Evolutionary conservation across 2,797 vertebrate species (phyloP), one percentile per base, ranked within the genome.

Genomic region (Molossus alvarezi): DNA sequence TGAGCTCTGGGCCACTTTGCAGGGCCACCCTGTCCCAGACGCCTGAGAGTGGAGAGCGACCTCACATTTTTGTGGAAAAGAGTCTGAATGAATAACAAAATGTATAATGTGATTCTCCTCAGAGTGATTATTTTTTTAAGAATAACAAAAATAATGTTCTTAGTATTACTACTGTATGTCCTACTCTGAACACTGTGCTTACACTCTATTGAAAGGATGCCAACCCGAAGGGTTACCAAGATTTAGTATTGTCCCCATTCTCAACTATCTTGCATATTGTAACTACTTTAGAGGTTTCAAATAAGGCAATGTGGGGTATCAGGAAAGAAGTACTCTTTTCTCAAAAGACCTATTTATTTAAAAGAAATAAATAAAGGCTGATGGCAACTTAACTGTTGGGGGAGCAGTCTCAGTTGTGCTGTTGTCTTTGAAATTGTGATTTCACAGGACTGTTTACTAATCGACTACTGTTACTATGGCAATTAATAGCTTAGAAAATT

Each of bases 401-500:
- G 90, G 92, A 85, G 81, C 93, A 10, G 17, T 80, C 76, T 84
- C 93, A 75, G 67, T 90, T 92, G 62, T 88, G 17, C 87, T 94
- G 67, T 95, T 97, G 48, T 84, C 97, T 97, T 60, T 90, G 96
- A 55, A 97, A 95, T 25, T 95, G 90, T 97, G 91, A 97, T 94
- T 97, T 94, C 94, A 94, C 81, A 91, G 92, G 80, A 96, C 96
- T 97, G 75, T 97, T 97, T 97, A 97, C 95, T 95, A 96, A 97
- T 97, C 53, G 12, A 97, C 95, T 94, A 7, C 87, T 97, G 97
- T 98, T 98, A 93, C 97, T 96, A 97, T 97, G 95, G 94, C 95
- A 96, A 87, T 97, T 97, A 97, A 98, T 97, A 97, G 95, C 95
- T 94, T 96, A 95, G 97, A 97, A 95, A 92, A 95, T 93, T 92